These are phyloP conservation scores for Koerneria pararmatus DNA, from an alignment of 2,888 invertebrate species.

Conservation along the genomic window DNA sequence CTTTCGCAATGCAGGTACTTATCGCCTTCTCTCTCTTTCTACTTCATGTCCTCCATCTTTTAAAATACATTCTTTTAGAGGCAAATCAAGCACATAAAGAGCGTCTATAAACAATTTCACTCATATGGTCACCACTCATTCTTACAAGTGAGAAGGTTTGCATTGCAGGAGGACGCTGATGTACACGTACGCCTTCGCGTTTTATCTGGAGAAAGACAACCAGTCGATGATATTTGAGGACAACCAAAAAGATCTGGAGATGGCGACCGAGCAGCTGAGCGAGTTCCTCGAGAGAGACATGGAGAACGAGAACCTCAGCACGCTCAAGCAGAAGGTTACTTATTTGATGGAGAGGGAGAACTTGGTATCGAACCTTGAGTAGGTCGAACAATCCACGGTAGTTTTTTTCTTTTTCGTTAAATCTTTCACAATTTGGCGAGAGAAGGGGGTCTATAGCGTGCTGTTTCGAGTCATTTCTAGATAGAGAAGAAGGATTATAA, in stretches of 20 bases:
- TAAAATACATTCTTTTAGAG: background rate
- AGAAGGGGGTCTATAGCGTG: background rate
- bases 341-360: constrained; percentile 12
- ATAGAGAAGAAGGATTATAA: no score
- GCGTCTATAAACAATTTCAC: background rate
- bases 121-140: background rate
- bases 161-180: constrained; percentile 88
- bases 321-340: constrained; percentile 96
- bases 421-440: background rate
- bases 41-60: constrained; percentile 73
- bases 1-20: constrained; percentile 58
- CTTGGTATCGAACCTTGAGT: no score
- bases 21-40: constrained; percentile 64
- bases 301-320: constrained; percentile 89
- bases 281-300: constrained; percentile 97
- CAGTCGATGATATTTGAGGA: constrained; percentile 94
- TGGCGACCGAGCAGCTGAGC: constrained; percentile 91
- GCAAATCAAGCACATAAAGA: background rate
- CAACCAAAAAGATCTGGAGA: constrained; percentile 67
- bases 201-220: constrained; percentile 94
- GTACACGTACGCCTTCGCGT: constrained; percentile 99
- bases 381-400: background rate
- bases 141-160: constrained; percentile 66
- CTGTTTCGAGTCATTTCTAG: constrained; percentile 8
- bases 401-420: constrained; percentile 7